A percentile compares a stretch with the other conserved stretches of the same genome.
Conservation (phyloP, 2,888 invertebrate genomes). For the Limnephilus auricula region DNA sequence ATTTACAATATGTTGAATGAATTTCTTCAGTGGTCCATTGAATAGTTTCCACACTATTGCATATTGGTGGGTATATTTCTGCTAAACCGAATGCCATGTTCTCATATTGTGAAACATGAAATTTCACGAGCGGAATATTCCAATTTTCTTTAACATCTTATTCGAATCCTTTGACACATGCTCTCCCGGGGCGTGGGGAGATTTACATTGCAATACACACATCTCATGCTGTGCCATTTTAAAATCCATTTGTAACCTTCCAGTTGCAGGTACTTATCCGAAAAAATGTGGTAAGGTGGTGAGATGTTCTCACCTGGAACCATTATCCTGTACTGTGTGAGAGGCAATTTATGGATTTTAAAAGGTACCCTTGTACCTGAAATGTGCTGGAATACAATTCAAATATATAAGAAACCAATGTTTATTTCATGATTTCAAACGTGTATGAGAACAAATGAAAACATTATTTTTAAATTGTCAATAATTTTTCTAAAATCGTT, state of each 20-base stretch:
- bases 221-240: not conserved
- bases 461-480: no score
- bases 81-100: not conserved
- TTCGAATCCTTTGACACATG: not conserved
- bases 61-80: not conserved
- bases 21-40: not conserved
- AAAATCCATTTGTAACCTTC: slow-evolving; percentile 2
- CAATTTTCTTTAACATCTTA: not conserved
- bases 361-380: not conserved
- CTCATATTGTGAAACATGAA: not conserved
- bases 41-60: not conserved
- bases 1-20: not conserved
- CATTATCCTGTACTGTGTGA: not conserved
- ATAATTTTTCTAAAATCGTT: no score
- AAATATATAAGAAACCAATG: no score
- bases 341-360: not conserved
- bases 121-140: not conserved
- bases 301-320: not conserved
- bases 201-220: slow-evolving; percentile 2
- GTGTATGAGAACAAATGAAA: no score
- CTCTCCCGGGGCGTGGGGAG: not conserved
- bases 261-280: not conserved
- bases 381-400: not conserved
- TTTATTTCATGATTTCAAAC: no score
- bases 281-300: not conserved